Base-by-base conservation (phyloP, 1,140 invertebrate species). In the Drosophila micromelanica region DNA sequence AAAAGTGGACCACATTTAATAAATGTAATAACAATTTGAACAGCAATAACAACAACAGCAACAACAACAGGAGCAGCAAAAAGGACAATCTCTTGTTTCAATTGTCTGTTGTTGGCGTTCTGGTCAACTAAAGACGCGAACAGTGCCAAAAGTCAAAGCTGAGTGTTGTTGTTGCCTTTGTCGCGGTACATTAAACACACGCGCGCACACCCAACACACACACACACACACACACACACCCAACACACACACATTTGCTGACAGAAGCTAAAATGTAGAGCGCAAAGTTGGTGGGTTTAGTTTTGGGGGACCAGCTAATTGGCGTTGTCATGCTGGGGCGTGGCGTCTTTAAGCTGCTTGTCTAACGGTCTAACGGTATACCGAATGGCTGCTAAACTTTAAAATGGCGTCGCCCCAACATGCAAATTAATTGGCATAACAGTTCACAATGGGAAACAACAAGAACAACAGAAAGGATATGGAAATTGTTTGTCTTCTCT, bases 341-440 rank as follows among this genome's bases (percentile, higher is more conserved):
- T 63, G 40, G 27, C 20, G 5, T 32, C 35, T 40, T 45, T 45
- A 56, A 75, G 43, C 43, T 37, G 38, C 54, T 61, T 46, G 69
- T 42, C 20, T 65, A 55, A 59, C 40, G 32, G 69, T 42, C 20
- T 65, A 55, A 59, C 40, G 32, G 35, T 43, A 73, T 42, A 27
- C 15, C 30, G 15, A 38, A 38, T 79, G 46, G 42, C 43, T 52
- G 32, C 23, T 23, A 73, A 69, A 70, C 72, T 82, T 62, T 57
- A 64, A 78, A 82, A 70, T 72, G 54, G 55, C 67, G 46, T 49
- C 46, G 78, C 67, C 37, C 52, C 23, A 52, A 56, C 65, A 86
- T 74, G 80, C 78, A 86, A 85, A 85, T 85, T 85, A 85, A 85
- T 85, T 86, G 73, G 49, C 71, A 68, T 4, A 55, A 42, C 48